Evolutionary conservation across 1,140 invertebrate genomes (phyloP), one percentile per base, ranked within the genome.

Genomic region (Gryon sp.): DNA sequence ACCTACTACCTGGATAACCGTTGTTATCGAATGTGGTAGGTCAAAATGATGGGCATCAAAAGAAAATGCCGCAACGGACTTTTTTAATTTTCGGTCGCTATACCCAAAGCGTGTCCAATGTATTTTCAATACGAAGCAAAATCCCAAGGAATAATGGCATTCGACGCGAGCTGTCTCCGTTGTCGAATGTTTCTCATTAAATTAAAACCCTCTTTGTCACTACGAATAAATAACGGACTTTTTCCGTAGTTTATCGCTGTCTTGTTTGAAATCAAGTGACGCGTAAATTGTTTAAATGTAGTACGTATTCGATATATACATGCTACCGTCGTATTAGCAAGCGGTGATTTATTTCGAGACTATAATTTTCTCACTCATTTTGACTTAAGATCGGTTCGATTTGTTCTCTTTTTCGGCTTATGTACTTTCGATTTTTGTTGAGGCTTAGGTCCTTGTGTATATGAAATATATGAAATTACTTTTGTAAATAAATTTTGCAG

Each of bases 1-100:
- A 1, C n/a, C n/a, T n/a, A 1, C 62, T 60, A 74, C 53, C 53
- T 74, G 53, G 62, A 40, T 9, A 5, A 12, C 28, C 18, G 55
- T 72, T 57, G 53, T 53, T 74, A 74, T 74, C 57, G 66, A 74
- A 59, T 63, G 59, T 63, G 73, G 63, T 63, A 69, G 73, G 74
- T 70, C 73, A 40, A 53, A 36, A 36, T 40, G 55, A 63, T 41
- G 57, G 18, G 30, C 65, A 48, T 63, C 57, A 63, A 69, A 66
- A 48, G 57, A 9, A 48, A 55, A 53, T n/a, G 24, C 72, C 57
- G 73, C 41, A 68, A 5, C 53, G 62, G 55, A 14, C 52, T 62
- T 76, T 76, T 70, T 66, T 34, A 40, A 52, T 70, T 65, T 57
- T 52, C 28, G 24, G 9, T 28, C 36, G 15, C 8, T 24, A n/a